These are phyloP conservation scores for Cacatua alba DNA, from an alignment of 2,113 vertebrate genomes.

Conservation along the genomic window DNA sequence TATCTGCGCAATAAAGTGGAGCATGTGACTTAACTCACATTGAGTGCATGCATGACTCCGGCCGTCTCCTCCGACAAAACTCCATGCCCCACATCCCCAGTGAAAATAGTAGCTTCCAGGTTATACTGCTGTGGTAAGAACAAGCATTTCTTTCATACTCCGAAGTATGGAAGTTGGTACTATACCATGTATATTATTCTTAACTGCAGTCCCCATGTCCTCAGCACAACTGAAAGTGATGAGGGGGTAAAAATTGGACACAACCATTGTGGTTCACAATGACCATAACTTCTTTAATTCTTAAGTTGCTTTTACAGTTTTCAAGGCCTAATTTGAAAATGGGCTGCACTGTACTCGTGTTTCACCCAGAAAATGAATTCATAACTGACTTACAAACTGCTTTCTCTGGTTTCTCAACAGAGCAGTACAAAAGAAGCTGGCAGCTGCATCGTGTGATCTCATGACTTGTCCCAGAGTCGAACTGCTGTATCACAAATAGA, in stretches of 20 bases:
- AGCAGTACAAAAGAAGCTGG: neutral
- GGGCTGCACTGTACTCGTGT: neutral
- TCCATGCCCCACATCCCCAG: neutral
- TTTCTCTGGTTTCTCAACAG: neutral
- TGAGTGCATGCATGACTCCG: too few relatives aligned
- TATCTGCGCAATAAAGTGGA: too few relatives aligned
- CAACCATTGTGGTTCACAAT: neutral
- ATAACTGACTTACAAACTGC: neutral
- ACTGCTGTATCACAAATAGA: neutral
- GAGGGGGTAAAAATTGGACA: neutral
- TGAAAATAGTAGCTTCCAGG: neutral
- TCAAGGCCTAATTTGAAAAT: neutral
- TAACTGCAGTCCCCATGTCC: neutral
- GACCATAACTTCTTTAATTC: neutral
- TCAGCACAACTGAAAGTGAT: neutral
- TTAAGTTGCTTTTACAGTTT: neutral
- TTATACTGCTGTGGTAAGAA: neutral
- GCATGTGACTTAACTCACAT: too few relatives aligned
- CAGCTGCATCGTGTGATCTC: neutral
- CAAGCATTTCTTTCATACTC: neutral
- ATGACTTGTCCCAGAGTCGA: neutral
- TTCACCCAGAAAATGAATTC: neutral
- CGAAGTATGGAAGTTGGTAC: neutral
- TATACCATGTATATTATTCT: neutral
- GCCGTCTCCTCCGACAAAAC: too few relatives aligned